Percentiles rank a stretch among this genome's conserved stretches.
Evolutionary conservation across 2,113 vertebrate genomes (phyloP).

Genomic region (Phycodurus eques): DNA sequence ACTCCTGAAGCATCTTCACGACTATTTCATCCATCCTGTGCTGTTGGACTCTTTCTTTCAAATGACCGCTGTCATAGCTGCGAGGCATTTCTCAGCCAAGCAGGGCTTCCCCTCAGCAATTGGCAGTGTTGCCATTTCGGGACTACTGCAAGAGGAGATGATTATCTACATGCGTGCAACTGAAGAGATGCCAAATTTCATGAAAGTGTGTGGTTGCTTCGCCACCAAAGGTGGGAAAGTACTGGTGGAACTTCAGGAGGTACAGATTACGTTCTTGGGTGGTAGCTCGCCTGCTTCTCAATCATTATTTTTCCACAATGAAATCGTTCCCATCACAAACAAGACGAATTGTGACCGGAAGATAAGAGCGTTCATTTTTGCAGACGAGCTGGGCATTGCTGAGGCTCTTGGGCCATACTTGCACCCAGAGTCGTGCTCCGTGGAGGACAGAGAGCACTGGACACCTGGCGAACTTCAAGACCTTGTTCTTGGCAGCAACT

Average conservation of each 20-base stretch:
- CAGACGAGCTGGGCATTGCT: slow-evolving; percentile 77
- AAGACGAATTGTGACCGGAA: slow-evolving; percentile 10
- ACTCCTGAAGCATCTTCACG: slow-evolving; percentile 65
- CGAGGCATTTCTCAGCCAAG: slow-evolving; percentile 34
- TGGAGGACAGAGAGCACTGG: slow-evolving; percentile 59
- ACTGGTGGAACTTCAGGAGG: slow-evolving; percentile 76
- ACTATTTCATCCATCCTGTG: slow-evolving; percentile 80
- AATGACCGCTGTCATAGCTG: slow-evolving; percentile 72
- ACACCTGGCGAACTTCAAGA: slow-evolving; percentile 22
- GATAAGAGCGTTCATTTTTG: slow-evolving; percentile 78
- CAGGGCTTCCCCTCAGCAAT: slow-evolving; percentile 79
- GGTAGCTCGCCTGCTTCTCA: slow-evolving; percentile 48
- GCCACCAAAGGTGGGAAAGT: slow-evolving; percentile 71
- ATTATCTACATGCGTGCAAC: slow-evolving; percentile 77
- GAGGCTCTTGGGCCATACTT: slow-evolving; percentile 70
- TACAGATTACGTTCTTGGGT: slow-evolving; percentile 73
- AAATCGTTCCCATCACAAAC: slow-evolving; percentile 45
- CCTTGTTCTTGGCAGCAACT: slow-evolving; percentile 38
- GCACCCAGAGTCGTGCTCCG: slow-evolving; percentile 61
- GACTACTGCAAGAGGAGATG: slow-evolving; percentile 77
- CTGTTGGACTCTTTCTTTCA: slow-evolving; percentile 84
- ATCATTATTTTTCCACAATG: slow-evolving; percentile 79
- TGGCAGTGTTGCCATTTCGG: slow-evolving; percentile 71
- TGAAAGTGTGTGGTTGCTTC: slow-evolving; percentile 84
- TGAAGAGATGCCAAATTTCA: slow-evolving; percentile 61